Conservation (phyloP, 2,797 vertebrate genomes). For the Enteromius unitaeniatus region DNA sequence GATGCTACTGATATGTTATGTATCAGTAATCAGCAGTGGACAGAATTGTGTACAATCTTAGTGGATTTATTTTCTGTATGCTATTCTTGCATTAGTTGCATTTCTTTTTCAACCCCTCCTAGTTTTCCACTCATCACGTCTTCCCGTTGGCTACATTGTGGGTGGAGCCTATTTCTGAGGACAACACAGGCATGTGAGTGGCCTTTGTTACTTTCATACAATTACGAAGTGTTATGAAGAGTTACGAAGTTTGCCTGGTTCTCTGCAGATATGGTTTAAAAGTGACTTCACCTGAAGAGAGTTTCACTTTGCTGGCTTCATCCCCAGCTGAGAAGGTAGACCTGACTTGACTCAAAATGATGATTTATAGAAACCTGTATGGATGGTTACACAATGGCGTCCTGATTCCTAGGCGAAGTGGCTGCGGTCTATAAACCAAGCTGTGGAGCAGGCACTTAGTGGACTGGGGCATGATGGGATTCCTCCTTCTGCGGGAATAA, state of each 20-base stretch:
- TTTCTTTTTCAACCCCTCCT: constrained; percentile 55
- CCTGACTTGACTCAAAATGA: not conserved
- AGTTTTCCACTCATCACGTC: constrained; percentile 98
- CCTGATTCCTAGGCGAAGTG: constrained; percentile 85
- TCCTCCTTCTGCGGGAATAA: constrained; percentile 66
- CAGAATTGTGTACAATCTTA: not conserved
- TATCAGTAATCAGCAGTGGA: not conserved
- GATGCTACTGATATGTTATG: not conserved
- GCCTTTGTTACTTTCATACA: constrained; percentile 8
- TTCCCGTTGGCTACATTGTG: constrained; percentile 93
- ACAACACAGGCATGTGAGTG: constrained; percentile 88
- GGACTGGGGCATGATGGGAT: constrained; percentile 76
- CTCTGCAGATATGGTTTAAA: constrained; percentile 86
- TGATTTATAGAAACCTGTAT: not conserved
- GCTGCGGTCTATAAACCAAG: constrained; percentile 94
- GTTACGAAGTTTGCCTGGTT: constrained; percentile 15
- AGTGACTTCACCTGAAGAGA: constrained; percentile 94
- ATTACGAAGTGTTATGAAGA: not conserved
- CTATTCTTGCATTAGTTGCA: not conserved
- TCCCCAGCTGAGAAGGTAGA: constrained; percentile 92
- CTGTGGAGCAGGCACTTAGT: constrained; percentile 90
- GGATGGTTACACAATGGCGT: not conserved
- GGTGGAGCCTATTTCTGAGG: constrained; percentile 93
- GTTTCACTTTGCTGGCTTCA: constrained; percentile 89
- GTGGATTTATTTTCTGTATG: not conserved